Conservation (phyloP, 2,113 vertebrate genomes). For the Myxocyprinus asiaticus region DNA sequence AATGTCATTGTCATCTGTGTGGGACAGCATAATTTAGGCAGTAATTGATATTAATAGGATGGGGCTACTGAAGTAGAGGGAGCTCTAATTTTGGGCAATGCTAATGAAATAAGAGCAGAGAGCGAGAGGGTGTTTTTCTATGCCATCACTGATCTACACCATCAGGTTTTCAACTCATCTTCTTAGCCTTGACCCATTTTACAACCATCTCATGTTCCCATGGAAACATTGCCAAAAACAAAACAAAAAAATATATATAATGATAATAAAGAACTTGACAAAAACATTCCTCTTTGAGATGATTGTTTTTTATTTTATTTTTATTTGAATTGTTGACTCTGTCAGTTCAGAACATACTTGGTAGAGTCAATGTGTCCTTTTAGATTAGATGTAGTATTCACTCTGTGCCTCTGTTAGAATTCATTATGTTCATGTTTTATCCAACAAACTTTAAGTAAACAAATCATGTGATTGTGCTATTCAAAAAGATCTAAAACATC, state of each 20-base stretch:
- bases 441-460: background rate
- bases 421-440: background rate
- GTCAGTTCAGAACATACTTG: background rate
- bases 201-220: conserved; percentile 54
- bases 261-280: conserved; percentile 50
- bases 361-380: no score
- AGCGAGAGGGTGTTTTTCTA: conserved; percentile 45
- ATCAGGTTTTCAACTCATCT: conserved; percentile 43
- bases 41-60: conserved; percentile 21
- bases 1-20: conserved; percentile 46
- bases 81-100: conserved; percentile 25
- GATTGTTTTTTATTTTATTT: background rate
- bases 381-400: no score
- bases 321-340: background rate
- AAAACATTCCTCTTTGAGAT: background rate
- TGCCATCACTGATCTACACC: conserved; percentile 35
- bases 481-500: no score
- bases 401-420: no score
- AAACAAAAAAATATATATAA: background rate
- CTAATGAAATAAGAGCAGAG: conserved; percentile 15
- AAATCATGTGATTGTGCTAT: no score
- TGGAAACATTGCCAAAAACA: conserved; percentile 46
- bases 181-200: conserved; percentile 32
- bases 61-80: background rate
- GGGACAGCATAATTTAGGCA: conserved; percentile 32